Percentiles rank a stretch among this genome's conserved stretches.
Conservation (phyloP, 2,113 vertebrate genomes). For the Catharus fuscescens region DNA sequence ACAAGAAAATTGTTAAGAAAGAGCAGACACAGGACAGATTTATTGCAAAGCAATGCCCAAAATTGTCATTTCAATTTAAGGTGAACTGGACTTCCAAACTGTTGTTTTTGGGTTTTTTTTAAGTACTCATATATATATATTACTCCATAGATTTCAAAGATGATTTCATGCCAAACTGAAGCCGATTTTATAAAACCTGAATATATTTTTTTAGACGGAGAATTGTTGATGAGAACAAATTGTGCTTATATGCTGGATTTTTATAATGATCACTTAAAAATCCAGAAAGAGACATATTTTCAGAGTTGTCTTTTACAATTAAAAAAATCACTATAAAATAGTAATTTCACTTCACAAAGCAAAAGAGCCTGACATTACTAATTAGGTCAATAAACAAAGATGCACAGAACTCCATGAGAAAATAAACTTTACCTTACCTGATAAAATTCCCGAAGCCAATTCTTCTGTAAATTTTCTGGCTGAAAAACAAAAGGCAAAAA, state of each 20-base stretch:
- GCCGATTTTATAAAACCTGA: background rate
- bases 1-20: background rate
- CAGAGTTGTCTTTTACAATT: background rate
- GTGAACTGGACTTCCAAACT: background rate
- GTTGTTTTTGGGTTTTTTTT: too few species aligned
- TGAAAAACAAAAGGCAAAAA: constrained; percentile 35
- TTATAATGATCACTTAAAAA: background rate
- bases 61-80: background rate
- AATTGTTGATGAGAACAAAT: background rate
- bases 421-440: constrained; percentile 36
- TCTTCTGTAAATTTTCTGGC: constrained; percentile 68
- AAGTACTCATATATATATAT: background rate
- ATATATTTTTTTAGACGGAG: background rate
- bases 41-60: background rate
- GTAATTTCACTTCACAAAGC: background rate
- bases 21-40: background rate
- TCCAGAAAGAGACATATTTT: background rate
- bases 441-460: constrained; percentile 69
- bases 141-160: background rate
- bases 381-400: background rate
- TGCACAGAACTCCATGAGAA: background rate
- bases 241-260: background rate
- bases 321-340: background rate
- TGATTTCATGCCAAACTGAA: background rate
- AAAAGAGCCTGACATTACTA: background rate